Evolutionary conservation across 2,797 vertebrate species (phyloP).

Genomic region (Acanthopagrus latus): DNA sequence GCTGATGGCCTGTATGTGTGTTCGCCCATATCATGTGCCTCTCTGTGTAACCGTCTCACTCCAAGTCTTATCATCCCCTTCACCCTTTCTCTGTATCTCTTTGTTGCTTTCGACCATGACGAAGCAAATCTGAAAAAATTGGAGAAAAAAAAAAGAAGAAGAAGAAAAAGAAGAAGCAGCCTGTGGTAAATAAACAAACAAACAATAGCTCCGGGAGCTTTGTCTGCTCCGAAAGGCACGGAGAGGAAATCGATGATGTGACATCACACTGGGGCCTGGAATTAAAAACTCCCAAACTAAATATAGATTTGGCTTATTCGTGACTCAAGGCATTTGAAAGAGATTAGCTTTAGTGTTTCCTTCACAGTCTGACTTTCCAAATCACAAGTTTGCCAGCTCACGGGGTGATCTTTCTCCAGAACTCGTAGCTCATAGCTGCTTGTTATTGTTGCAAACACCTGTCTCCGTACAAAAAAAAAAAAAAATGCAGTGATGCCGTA

Average conservation of each 20-base stretch:
- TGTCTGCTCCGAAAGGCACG: conserved; percentile 47
- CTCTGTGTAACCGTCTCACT: conserved; percentile 44
- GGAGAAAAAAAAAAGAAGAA: not conserved
- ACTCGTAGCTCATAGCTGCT: conserved; percentile 8
- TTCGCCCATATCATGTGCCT: conserved; percentile 47
- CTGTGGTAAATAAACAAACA: conserved; percentile 50
- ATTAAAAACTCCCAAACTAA: conserved; percentile 68
- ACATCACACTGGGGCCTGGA: conserved; percentile 52
- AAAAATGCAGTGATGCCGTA: not conserved
- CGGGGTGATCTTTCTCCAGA: conserved; percentile 40
- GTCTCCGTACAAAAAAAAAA: conserved; percentile 1
- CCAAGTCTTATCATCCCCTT: conserved; percentile 57
- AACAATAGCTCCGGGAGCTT: conserved; percentile 56
- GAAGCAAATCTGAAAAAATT: conserved; percentile 10
- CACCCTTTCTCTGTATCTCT: conserved; percentile 28
- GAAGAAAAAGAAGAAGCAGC: conserved; percentile 8
- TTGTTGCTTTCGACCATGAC: conserved; percentile 40
- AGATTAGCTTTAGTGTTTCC: conserved; percentile 62
- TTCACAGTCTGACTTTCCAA: conserved; percentile 62
- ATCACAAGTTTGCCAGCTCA: conserved; percentile 45
- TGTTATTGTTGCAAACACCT: conserved; percentile 29
- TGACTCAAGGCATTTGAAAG: conserved; percentile 56
- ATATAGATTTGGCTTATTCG: conserved; percentile 65
- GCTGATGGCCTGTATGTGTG: conserved; percentile 66
- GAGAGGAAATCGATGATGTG: conserved; percentile 59